Conservation (phyloP, 2,113 vertebrate genomes). For the Melanerpes formicivorus region DNA sequence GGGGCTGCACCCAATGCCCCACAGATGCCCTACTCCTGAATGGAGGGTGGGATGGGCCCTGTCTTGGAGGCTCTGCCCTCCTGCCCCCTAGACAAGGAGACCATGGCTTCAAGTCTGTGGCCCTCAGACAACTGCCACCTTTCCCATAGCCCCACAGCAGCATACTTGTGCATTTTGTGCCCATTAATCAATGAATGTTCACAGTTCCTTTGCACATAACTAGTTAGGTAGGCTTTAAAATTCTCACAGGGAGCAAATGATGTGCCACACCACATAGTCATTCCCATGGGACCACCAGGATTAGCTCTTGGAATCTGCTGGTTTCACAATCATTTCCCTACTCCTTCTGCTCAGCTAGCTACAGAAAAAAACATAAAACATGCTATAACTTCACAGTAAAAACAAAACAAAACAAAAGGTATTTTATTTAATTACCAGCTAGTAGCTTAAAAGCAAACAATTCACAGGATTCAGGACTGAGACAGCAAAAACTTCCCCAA, state of each 20-base stretch:
- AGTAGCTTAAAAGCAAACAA: background rate
- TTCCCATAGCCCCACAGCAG: background rate
- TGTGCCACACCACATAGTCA: background rate
- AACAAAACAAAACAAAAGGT: no score
- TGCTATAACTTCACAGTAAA: background rate
- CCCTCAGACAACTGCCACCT: fast-evolving
- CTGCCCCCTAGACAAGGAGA: background rate
- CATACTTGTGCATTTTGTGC: background rate
- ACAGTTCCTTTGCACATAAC: background rate
- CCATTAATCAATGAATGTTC: background rate
- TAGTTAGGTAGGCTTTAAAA: background rate
- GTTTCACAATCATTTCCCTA: background rate
- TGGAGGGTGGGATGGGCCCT: background rate
- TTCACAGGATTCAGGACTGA: background rate
- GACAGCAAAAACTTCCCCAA: background rate
- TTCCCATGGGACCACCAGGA: fast-evolving
- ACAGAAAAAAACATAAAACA: background rate
- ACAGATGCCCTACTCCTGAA: background rate
- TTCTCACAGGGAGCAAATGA: background rate
- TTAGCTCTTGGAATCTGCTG: background rate
- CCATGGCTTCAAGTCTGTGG: fast-evolving
- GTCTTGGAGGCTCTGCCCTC: background rate
- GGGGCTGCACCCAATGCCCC: background rate
- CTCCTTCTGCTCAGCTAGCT: background rate
- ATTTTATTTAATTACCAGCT: background rate